Evolutionary conservation across 2,797 vertebrate genomes (phyloP), one percentile per base, ranked within the genome.

Genomic region (Amazona ochrocephala): DNA sequence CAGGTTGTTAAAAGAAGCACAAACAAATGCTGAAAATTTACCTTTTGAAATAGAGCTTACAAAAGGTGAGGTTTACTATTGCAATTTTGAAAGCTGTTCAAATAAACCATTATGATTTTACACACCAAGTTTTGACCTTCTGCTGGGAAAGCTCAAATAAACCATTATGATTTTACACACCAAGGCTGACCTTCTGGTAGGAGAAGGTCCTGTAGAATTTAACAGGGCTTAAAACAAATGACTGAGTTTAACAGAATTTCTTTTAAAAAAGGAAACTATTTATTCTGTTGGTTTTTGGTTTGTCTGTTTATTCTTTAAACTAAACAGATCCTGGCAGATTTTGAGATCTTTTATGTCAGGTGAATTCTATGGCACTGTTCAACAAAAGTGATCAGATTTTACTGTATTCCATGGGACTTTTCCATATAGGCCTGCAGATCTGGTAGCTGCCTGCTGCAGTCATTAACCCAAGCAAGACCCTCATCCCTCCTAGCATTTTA

Each of bases 1-100:
- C 94, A 95, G 76, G 51, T 60, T 94, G 76, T 78, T 77, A 71
- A 84, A 88, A 88, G 80, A 94, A 82, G 97, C 56, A 96, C 81
- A 96, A 87, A 95, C 62, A 95, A 96, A 94, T 18, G 29, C 50
- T 78, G 37, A 50, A 89, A 81, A 65, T 56, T 73, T 91, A 93
- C 80, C 56, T 91, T 90, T 92, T 83, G 44, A 72, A 84, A 93
- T 4, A 45, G 37, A 92, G 70, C 48, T 84, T 26, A 41, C 39
- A 58, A 77, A 73, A 84, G 45, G 26, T 71, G 41, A 93, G 32
- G 13, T 87, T 94, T 92, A 90, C 86, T 76, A 53, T 44, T 41
- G 47, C 79, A 56, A 8, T 77, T 86, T 42, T 74, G 64, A 73
- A 93, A 80, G 73, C 39, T 88, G 62, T 37, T 91, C 68, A 82